phyloP scores from a whole-genome alignment of 2,888 invertebrate species.

The Acrobasis repandana region DNA sequence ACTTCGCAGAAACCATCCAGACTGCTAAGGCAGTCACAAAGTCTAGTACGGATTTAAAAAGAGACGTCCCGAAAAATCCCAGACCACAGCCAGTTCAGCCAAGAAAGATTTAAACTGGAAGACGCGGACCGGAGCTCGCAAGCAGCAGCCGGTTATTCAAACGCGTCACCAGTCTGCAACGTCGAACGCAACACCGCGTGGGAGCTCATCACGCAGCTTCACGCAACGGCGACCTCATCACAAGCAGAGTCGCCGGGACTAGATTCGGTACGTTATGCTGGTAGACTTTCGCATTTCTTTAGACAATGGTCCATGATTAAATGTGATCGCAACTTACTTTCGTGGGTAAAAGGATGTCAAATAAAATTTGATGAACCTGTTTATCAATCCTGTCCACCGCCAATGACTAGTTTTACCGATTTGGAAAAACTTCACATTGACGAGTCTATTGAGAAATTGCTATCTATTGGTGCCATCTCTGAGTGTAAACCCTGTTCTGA shows the following conservation, averaged over 20 bases:
- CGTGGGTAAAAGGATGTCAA: not conserved
- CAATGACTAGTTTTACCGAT: not conserved
- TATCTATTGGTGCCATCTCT: conserved; percentile 18
- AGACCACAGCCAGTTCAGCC: no score
- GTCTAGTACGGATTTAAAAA: conserved; percentile 17
- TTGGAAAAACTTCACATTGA: not conserved
- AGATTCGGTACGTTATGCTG: not conserved
- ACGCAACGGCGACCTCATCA: conserved; percentile 24
- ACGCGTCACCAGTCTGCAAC: no score
- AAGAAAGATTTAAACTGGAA: no score
- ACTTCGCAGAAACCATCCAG: not conserved
- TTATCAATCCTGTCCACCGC: not conserved
- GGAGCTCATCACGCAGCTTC: conserved; percentile 27
- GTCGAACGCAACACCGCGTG: no score
- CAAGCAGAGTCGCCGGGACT: not conserved
- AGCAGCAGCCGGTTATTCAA: no score
- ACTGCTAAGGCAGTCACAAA: not conserved
- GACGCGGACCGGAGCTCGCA: no score
- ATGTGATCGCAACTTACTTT: not conserved
- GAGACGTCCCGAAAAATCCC: no score
- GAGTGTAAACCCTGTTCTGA: conserved; percentile 13
- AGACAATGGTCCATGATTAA: not conserved
- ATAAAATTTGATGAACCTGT: not conserved
- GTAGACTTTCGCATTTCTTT: not conserved
- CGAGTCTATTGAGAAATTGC: not conserved